These are phyloP conservation scores for Euglossa dilemma DNA, from an alignment of 1,140 invertebrate species.

Conservation along the genomic window DNA sequence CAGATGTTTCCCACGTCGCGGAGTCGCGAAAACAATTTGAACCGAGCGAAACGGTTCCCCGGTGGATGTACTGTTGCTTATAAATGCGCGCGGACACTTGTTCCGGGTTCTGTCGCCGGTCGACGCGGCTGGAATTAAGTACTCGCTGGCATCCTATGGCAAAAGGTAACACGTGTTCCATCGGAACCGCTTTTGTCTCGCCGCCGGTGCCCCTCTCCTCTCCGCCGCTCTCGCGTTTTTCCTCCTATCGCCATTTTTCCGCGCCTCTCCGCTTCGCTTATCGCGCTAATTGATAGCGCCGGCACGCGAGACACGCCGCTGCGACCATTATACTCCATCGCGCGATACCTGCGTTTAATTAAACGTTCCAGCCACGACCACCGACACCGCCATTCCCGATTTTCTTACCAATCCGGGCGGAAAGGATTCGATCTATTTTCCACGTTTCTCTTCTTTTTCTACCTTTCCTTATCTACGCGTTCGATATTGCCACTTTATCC, in stretches of 20 bases:
- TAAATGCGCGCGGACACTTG: conserved; percentile 55
- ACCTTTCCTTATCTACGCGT: no score
- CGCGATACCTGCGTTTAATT: conserved; percentile 4
- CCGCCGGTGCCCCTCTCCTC: background rate
- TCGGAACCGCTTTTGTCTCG: conserved; percentile 18
- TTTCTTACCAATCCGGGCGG: background rate
- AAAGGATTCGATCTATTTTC: background rate
- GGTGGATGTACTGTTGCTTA: conserved; percentile 48
- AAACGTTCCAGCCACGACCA: conserved; percentile 9
- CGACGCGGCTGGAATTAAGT: conserved; percentile 52
- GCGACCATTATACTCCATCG: background rate
- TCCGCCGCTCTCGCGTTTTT: background rate
- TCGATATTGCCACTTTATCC: no score
- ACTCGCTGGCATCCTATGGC: background rate
- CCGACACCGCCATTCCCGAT: background rate
- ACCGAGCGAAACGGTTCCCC: conserved; percentile 49
- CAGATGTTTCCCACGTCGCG: conserved; percentile 46
- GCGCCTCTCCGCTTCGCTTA: background rate
- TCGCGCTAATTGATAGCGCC: background rate
- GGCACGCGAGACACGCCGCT: background rate
- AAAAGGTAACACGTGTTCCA: conserved; percentile 55
- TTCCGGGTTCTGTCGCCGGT: conserved; percentile 42
- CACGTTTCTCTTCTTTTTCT: no score
- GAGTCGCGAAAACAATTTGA: conserved; percentile 30
- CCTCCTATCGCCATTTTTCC: background rate